Percentiles rank a stretch among this genome's conserved stretches.
Evolutionary conservation across 92 coral and sea anemone species (phyloP).

Genomic region (Zoanthus gigantus): DNA sequence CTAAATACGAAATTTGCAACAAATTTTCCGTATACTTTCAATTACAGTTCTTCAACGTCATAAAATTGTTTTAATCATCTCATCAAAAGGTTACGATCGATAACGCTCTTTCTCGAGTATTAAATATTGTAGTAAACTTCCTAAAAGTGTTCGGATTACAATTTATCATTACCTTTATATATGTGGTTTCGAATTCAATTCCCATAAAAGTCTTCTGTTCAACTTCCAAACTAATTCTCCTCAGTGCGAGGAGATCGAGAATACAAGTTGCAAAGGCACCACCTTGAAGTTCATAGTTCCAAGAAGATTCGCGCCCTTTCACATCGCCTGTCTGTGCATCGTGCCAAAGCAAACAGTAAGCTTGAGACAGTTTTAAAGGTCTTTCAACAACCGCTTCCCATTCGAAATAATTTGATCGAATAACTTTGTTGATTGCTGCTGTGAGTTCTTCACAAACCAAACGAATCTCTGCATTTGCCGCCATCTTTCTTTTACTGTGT

Average conservation of each 20-base stretch:
- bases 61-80: background rate
- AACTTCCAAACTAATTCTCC: slow-evolving; percentile 32
- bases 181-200: slow-evolving; percentile 32
- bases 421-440: slow-evolving; percentile 24
- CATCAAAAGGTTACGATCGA: slow-evolving; percentile 26
- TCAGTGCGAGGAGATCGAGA: slow-evolving; percentile 31
- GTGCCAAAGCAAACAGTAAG: slow-evolving; percentile 44
- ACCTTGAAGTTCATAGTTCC: slow-evolving; percentile 47
- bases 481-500: slow-evolving; percentile 43
- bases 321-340: slow-evolving; percentile 48
- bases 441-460: slow-evolving; percentile 45
- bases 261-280: slow-evolving; percentile 42
- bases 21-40: background rate
- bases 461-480: slow-evolving; percentile 51
- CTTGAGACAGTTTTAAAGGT: slow-evolving; percentile 43
- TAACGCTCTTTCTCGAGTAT: background rate
- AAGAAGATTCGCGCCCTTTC: slow-evolving; percentile 42
- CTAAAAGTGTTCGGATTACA: background rate
- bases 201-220: slow-evolving; percentile 45
- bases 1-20: too few relatives aligned
- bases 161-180: slow-evolving; percentile 31
- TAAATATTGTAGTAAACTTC: background rate
- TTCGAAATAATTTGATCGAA: slow-evolving; percentile 34
- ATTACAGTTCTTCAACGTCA: background rate
- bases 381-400: slow-evolving; percentile 11